Conservation (phyloP, 2,888 invertebrate species). For the Phania funesta region DNA sequence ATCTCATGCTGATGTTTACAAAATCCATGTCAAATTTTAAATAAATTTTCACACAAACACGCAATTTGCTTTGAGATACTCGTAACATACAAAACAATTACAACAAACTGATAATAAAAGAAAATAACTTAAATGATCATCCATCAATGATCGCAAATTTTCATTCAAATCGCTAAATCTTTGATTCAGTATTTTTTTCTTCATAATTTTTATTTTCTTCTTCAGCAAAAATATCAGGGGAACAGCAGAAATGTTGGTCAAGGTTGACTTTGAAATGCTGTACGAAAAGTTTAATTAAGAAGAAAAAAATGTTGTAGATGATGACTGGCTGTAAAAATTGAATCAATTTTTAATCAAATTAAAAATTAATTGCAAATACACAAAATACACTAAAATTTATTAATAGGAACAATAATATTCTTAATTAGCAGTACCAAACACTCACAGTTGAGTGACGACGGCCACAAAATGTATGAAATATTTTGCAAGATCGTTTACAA, state of each 20-base stretch:
- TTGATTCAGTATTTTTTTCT: constrained; percentile 30
- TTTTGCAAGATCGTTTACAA: not conserved
- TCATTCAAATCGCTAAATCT: constrained; percentile 34
- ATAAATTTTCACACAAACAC: constrained; percentile 14
- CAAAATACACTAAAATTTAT: constrained; percentile 18
- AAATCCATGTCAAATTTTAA: not conserved
- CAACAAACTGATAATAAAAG: constrained; percentile 40
- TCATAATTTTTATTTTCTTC: not conserved
- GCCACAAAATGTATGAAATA: not conserved
- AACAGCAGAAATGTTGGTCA: constrained; percentile 38
- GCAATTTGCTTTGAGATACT: not conserved
- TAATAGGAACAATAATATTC: constrained; percentile 19
- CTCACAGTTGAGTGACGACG: not conserved
- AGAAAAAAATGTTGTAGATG: not conserved
- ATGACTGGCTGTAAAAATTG: constrained; percentile 33
- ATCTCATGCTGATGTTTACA: not conserved
- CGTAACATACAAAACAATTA: not conserved
- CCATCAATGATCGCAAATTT: constrained; percentile 58
- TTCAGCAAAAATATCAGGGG: constrained; percentile 15
- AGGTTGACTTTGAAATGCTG: constrained; percentile 25
- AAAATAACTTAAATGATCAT: constrained; percentile 62
- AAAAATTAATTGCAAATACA: constrained; percentile 30
- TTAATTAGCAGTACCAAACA: constrained; percentile 12
- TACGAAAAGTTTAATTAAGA: constrained; percentile 14
- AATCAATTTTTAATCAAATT: constrained; percentile 38